These are phyloP conservation scores for Drosophila nr. medialis DNA, from an alignment of 2,888 invertebrate species.

Conservation along the genomic window DNA sequence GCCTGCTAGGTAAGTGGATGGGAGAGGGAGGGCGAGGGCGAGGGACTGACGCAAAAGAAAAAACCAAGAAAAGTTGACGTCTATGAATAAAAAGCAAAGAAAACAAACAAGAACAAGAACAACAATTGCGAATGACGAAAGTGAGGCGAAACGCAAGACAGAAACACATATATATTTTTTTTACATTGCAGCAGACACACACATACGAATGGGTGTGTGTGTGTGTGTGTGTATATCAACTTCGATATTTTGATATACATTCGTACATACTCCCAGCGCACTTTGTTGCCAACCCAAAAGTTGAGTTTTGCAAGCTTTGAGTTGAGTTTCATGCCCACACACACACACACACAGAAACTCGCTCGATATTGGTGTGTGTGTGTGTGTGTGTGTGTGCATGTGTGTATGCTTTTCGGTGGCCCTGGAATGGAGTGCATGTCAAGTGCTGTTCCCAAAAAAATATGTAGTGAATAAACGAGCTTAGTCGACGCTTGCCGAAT, in stretches of 20 bases:
- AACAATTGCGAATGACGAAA: conserved; percentile 38
- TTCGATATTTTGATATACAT: conserved; percentile 15
- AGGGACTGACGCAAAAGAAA: not conserved
- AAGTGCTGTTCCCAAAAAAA: conserved; percentile 1
- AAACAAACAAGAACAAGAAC: conserved; percentile 15
- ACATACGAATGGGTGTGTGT: conserved; percentile 9
- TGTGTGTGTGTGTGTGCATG: not conserved
- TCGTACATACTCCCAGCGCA: not conserved
- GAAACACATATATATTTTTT: conserved; percentile 12
- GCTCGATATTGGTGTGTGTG: not conserved
- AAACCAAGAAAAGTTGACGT: conserved; percentile 33
- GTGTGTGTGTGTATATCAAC: conserved; percentile 6
- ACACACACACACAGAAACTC: not conserved
- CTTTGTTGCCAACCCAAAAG: not conserved
- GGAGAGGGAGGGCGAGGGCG: not conserved
- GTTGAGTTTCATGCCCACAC: conserved; percentile 5
- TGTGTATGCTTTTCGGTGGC: not conserved
- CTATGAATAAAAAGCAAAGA: conserved; percentile 37
- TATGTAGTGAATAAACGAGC: not conserved
- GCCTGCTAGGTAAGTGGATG: not conserved
- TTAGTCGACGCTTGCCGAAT: not conserved
- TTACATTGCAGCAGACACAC: conserved; percentile 15
- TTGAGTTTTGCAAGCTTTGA: conserved; percentile 5
- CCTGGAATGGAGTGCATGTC: conserved; percentile 1
- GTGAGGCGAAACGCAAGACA: conserved; percentile 24